A percentile compares a stretch with the other conserved stretches of the same genome.
These are phyloP conservation scores for Pyrrhosoma nymphula DNA, from an alignment of 2,888 invertebrate genomes.

Conservation along the genomic window DNA sequence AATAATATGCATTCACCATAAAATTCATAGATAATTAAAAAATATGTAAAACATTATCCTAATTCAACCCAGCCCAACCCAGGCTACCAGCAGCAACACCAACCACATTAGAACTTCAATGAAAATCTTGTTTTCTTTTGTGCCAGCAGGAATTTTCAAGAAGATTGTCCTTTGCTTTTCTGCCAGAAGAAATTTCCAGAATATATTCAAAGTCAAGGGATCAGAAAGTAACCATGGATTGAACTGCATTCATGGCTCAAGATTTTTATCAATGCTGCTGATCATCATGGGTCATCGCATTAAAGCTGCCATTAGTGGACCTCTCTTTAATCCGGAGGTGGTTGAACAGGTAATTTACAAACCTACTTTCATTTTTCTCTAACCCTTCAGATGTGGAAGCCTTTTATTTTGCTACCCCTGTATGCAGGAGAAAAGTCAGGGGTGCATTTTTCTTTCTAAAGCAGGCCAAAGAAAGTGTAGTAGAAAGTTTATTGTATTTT, in stretches of 20 bases:
- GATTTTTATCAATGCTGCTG: slow-evolving; percentile 72
- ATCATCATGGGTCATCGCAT: slow-evolving; percentile 73
- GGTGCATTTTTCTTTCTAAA: too few relatives aligned
- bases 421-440: too few relatives aligned
- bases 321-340: slow-evolving; percentile 72
- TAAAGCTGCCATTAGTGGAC: slow-evolving; percentile 72
- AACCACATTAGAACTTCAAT: too few relatives aligned
- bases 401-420: too few relatives aligned
- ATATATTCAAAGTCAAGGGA: slow-evolving; percentile 71
- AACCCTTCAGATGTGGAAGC: too few relatives aligned
- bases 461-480: too few relatives aligned
- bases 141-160: neutral
- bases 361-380: neutral
- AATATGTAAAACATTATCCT: too few relatives aligned
- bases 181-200: slow-evolving; percentile 73
- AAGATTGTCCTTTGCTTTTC: slow-evolving; percentile 75
- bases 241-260: slow-evolving; percentile 74
- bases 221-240: slow-evolving; percentile 72
- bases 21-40: too few relatives aligned
- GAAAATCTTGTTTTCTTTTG: neutral
- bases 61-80: too few relatives aligned
- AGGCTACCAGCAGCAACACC: too few relatives aligned
- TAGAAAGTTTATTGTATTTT: too few relatives aligned
- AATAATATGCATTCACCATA: too few relatives aligned
- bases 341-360: slow-evolving; percentile 73